Percentiles rank a stretch among this genome's conserved stretches.
Conservation (phyloP, 2,113 vertebrate genomes). For the Pangasianodon hypophthalmus region DNA sequence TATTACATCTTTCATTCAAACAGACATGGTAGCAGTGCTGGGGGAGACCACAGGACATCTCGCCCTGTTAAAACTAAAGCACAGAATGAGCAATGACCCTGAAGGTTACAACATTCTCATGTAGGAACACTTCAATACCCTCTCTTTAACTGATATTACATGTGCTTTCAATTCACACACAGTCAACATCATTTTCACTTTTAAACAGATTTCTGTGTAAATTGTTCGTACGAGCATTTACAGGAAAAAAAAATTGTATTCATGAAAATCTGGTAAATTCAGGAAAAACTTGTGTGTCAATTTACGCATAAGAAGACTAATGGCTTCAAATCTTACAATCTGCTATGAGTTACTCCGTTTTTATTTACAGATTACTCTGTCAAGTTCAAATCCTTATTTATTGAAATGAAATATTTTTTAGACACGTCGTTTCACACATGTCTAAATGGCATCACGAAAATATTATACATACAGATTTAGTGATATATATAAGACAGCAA, state of each 20-base stretch:
- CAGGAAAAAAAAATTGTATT: background rate
- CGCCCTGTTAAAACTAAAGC: slow-evolving; percentile 79
- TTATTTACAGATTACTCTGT: background rate
- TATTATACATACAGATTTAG: too few relatives aligned
- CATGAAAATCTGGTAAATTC: background rate
- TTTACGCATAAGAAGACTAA: background rate
- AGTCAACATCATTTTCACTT: background rate
- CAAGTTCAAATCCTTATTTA: too few relatives aligned
- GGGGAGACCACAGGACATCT: slow-evolving; percentile 88
- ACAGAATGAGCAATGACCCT: slow-evolving; percentile 85
- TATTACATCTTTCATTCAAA: slow-evolving; percentile 41
- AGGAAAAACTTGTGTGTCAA: too few relatives aligned
- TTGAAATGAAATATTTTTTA: too few relatives aligned
- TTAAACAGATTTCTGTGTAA: background rate
- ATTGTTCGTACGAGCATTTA: background rate
- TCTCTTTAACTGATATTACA: background rate
- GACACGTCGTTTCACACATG: too few relatives aligned
- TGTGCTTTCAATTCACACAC: background rate
- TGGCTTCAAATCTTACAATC: background rate
- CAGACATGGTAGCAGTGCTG: slow-evolving; percentile 97
- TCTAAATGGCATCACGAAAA: background rate
- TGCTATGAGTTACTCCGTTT: background rate
- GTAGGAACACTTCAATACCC: slow-evolving; percentile 66
- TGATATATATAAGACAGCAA: too few relatives aligned
- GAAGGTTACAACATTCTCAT: slow-evolving; percentile 85